These are phyloP conservation scores for Galeopterus variegatus DNA, from an alignment of 2,113 vertebrate genomes.

Conservation along the genomic window DNA sequence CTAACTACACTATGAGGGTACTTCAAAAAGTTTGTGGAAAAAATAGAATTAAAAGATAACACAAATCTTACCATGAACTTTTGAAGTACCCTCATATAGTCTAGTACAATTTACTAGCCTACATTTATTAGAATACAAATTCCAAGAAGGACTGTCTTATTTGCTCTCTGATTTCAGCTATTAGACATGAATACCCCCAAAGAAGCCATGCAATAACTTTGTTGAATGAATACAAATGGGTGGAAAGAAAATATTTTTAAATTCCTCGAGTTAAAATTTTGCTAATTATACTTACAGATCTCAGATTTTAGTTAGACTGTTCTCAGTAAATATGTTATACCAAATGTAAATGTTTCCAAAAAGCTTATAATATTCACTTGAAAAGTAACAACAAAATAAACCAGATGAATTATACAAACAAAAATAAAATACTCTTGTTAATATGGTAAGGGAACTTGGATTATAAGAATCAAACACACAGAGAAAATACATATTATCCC, in stretches of 20 bases:
- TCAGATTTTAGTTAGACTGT: constrained; percentile 64
- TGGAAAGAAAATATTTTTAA: not conserved
- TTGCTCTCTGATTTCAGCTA: constrained; percentile 3
- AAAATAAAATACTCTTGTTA: constrained; percentile 55
- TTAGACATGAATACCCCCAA: not conserved
- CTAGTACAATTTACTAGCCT: not conserved
- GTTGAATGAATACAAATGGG: constrained; percentile 28
- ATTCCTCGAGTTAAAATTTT: constrained; percentile 11
- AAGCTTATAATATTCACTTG: constrained; percentile 62
- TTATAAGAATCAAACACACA: not conserved
- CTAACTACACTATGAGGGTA: not conserved
- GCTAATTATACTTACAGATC: constrained; percentile 54
- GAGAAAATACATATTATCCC: constrained; percentile 51
- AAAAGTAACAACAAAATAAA: constrained; percentile 57
- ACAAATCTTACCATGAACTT: too few relatives aligned
- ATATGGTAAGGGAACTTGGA: not conserved
- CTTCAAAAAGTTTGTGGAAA: too few relatives aligned
- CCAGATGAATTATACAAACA: constrained; percentile 38
- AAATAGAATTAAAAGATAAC: too few relatives aligned
- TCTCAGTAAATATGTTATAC: constrained; percentile 18
- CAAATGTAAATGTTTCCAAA: constrained; percentile 54
- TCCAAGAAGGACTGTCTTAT: not conserved
- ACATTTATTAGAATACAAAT: not conserved
- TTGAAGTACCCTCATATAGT: too few relatives aligned
- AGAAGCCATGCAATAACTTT: not conserved